Percentiles rank a stretch among this genome's conserved stretches.
These are phyloP conservation scores for Eilema griseolum DNA, from an alignment of 2,888 invertebrate genomes.

Conservation along the genomic window DNA sequence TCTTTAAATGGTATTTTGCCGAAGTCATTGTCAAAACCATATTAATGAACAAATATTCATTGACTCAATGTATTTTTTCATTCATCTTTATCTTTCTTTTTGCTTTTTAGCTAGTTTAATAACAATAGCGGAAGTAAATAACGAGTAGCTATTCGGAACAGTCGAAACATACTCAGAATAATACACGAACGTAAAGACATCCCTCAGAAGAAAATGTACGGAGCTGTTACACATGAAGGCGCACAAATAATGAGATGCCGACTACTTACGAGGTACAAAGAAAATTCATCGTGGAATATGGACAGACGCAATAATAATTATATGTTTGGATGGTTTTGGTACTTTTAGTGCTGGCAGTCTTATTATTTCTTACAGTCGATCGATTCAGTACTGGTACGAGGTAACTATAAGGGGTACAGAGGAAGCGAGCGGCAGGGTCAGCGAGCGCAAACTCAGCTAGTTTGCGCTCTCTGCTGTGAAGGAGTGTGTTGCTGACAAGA, in stretches of 20 bases:
- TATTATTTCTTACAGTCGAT: too few relatives aligned
- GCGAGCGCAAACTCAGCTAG: too few relatives aligned
- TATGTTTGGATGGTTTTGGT: slow-evolving; percentile 1
- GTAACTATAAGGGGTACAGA: too few relatives aligned
- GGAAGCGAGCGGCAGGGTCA: too few relatives aligned
- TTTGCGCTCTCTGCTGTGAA: too few relatives aligned
- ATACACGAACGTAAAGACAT: slow-evolving; percentile 37
- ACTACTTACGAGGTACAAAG: slow-evolving; percentile 70
- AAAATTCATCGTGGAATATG: slow-evolving; percentile 53
- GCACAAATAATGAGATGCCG: slow-evolving; percentile 78
- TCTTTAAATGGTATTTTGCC: too few relatives aligned
- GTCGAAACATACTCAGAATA: slow-evolving; percentile 3
- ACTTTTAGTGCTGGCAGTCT: neutral
- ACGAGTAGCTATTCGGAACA: neutral
- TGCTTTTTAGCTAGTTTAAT: neutral
- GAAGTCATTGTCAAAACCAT: too few relatives aligned
- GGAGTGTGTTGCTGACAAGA: too few relatives aligned
- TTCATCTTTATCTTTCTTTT: too few relatives aligned
- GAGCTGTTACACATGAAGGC: slow-evolving; percentile 70
- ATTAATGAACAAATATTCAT: too few relatives aligned
- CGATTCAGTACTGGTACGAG: too few relatives aligned
- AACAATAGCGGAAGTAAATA: neutral
- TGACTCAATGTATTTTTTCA: too few relatives aligned
- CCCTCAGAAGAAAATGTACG: slow-evolving; percentile 46
- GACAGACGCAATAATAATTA: slow-evolving; percentile 41